Evolutionary conservation across 2,888 invertebrate genomes (phyloP), one percentile per base, ranked within the genome.

Genomic region (Dysmachus trigonus): DNA sequence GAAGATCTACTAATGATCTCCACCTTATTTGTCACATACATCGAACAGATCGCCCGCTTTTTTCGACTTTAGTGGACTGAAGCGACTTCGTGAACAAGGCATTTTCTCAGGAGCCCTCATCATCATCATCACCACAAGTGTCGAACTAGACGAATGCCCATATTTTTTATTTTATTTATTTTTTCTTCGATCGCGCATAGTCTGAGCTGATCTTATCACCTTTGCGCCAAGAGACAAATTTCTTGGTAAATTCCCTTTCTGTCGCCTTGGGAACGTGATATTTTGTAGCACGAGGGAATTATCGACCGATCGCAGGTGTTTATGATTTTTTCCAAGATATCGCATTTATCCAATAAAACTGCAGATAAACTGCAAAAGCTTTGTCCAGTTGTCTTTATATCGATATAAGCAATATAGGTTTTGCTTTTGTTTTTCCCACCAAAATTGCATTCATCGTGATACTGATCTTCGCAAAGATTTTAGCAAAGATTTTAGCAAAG

Each of bases 211-310:
- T 73, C 73, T 73, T 73, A 73, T 73, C 73, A 73, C 18, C 33
- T n/a, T 35, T 15, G 73, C 73, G 73, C 73, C 73, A 73, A 31
- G 33, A 73, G 73, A 73, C 73, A 73, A 73, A 73, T 33, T 73
- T 73, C 73, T 73, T 73, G 73, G 73, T 73, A 73, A 33, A 31
- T 35, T 73, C 62, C 27, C 27, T 62, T 22, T 62, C 27, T 62
- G 62, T 62, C 62, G 62, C 62, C 62, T 62, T 1, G 6, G 73
- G 73, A 73, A 73, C 35, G 73, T 73, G 73, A 73, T 73, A 73
- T 31, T 73, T n/a, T 33, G 73, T 27, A 15, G 31, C 27, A n/a
- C 31, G 33, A 18, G 18, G 73, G 73, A 31, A 35, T 73, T 73
- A 73, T 73, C 73, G 73, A 31, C 18, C 31, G 62, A 73, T 73